Evolutionary conservation across 1,140 invertebrate genomes (phyloP).

Genomic region (Drosophila orosa): DNA sequence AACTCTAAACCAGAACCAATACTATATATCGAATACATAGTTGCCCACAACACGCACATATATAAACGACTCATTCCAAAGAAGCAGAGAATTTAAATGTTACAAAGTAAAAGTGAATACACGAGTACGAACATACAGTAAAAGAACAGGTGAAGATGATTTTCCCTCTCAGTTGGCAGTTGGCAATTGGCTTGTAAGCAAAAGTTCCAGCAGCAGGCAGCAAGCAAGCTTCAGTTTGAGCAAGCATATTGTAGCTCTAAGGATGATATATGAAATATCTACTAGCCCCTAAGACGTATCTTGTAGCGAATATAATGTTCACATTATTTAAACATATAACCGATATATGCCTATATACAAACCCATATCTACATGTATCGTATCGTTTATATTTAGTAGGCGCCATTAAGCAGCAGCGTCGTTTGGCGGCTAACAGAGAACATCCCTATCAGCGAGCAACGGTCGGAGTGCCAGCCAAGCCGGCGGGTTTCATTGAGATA

Average conservation of each 20-base stretch:
- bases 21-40: conserved; percentile 22
- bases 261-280: conserved; percentile 56
- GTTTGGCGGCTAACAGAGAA: conserved; percentile 92
- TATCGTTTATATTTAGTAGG: conserved; percentile 85
- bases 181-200: conserved; percentile 18
- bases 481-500: conserved; percentile 83
- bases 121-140: conserved; percentile 21
- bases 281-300: conserved; percentile 43
- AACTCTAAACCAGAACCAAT: conserved; percentile 22
- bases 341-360: conserved; percentile 52
- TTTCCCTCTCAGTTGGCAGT: conserved; percentile 29
- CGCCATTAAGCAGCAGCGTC: conserved; percentile 86
- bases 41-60: conserved; percentile 40
- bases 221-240: conserved; percentile 48
- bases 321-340: conserved; percentile 55
- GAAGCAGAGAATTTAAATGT: conserved; percentile 80
- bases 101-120: conserved; percentile 44
- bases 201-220: conserved; percentile 47
- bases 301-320: conserved; percentile 45
- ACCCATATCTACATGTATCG: conserved; percentile 76
- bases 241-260: conserved; percentile 41
- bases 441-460: conserved; percentile 97
- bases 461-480: conserved; percentile 89
- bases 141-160: conserved; percentile 21
- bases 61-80: conserved; percentile 84